Evolutionary conservation across 2,888 invertebrate genomes (phyloP), one percentile per base, ranked within the genome.

Genomic region (Eupithecia tripunctaria): DNA sequence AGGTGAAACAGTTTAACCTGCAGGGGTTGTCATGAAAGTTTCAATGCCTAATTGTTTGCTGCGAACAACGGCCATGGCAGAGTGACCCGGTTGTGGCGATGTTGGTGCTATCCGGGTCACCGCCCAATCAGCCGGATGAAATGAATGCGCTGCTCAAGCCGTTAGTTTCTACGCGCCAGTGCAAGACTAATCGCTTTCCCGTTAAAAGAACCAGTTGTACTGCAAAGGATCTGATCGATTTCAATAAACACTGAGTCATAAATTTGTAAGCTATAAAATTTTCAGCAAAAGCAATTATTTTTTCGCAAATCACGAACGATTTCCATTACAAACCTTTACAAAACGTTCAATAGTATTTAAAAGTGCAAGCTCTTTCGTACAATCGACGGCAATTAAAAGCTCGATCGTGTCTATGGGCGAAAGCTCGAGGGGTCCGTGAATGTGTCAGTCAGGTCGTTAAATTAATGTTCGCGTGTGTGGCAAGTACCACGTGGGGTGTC

Each of bases 61-160:
- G 78, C 75, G 89, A 93, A 92, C 91, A 91, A 85, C 89, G 85
- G 76, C 73, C 79, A 79, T 85, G 84, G 87, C 84, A 88, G 82
- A 86, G 83, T 92, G 92, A 93, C 94, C 93, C 90, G 93, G 94
- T 91, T 93, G 89, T 89, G 86, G 92, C 87, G 93, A 93, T 86
- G 91, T 91, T 91, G 88, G 94, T 82, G 94, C 93, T 89, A 93
- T 94, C 93, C 93, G 91, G 94, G 94, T 93, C 94, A 93, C 87
- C 87, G 79, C 75, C 79, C 83, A 80, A 82, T 78, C 78, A 81
- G 74, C 79, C 79, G 75, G 71, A 69, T 73, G 73, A 74, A 67
- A 66, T 68, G 67, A 74, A 72, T 75, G 75, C 78, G 75, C 78
- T 78, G 81, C 74, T 81, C 77, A 80, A 76, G 71, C 78, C 72